phyloP scores from a whole-genome alignment of 1,140 invertebrate species.

The Hyles vespertilio region DNA sequence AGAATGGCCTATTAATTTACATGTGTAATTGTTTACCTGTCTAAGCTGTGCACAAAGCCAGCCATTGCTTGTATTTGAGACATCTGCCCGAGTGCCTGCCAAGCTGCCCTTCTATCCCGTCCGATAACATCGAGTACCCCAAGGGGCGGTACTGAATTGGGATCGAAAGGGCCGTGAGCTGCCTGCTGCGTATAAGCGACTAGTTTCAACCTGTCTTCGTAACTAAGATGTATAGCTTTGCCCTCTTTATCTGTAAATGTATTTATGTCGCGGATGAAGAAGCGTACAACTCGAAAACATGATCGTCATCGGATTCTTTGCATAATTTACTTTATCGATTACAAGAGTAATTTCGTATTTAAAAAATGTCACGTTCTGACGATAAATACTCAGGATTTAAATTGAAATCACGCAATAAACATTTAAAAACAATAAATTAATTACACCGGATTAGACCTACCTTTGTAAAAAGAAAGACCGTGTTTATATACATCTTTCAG shows the following conservation, averaged over 20 bases:
- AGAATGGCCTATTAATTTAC: slow-evolving; percentile 2
- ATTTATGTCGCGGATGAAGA: background rate
- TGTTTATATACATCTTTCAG: slow-evolving; percentile 90
- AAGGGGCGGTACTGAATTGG: slow-evolving; percentile 86
- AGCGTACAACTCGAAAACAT: too few relatives aligned
- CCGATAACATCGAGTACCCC: slow-evolving; percentile 97
- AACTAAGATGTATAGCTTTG: slow-evolving; percentile 94
- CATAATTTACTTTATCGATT: too few relatives aligned
- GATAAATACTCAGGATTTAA: too few relatives aligned
- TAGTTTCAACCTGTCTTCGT: slow-evolving; percentile 93
- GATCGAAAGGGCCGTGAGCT: slow-evolving; percentile 88
- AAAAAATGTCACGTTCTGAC: too few relatives aligned
- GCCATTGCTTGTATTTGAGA: slow-evolving; percentile 91
- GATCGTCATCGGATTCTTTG: too few relatives aligned
- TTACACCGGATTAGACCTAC: slow-evolving; percentile 69
- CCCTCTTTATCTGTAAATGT: slow-evolving; percentile 89
- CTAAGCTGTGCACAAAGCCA: slow-evolving; percentile 92
- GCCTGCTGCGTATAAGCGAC: slow-evolving; percentile 96
- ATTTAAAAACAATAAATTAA: too few relatives aligned
- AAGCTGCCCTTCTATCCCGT: slow-evolving; percentile 92
- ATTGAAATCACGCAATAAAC: too few relatives aligned
- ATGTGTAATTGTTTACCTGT: slow-evolving; percentile 72
- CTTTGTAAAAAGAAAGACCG: slow-evolving; percentile 92
- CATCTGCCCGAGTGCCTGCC: slow-evolving; percentile 93
- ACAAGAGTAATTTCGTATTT: too few relatives aligned